Evolutionary conservation across 2,797 vertebrate species (phyloP).

Genomic region (Phrynocephalus guinanensis): DNA sequence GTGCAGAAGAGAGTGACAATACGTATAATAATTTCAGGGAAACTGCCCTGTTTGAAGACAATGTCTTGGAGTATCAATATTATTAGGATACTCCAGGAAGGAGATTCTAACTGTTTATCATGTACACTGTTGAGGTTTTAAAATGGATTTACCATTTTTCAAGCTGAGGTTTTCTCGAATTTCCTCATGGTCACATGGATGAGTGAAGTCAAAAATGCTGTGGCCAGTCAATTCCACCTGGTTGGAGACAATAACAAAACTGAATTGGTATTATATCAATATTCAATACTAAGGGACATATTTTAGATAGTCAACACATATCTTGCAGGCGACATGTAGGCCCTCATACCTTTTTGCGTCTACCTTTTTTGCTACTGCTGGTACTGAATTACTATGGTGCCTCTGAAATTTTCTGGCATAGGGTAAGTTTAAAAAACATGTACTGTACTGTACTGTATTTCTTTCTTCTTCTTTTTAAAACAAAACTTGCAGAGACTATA

Average conservation of each 20-base stretch:
- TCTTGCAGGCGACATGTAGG: background rate
- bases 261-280: background rate
- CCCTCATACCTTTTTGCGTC: background rate
- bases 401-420: background rate
- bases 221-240: slow-evolving; percentile 98
- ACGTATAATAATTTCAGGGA: background rate
- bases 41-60: background rate
- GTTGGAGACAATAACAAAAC: slow-evolving; percentile 54
- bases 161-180: slow-evolving; percentile 95
- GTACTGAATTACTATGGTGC: background rate
- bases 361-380: background rate
- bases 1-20: background rate
- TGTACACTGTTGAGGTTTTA: background rate
- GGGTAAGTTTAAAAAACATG: background rate
- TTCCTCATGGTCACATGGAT: slow-evolving; percentile 98
- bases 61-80: background rate
- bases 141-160: slow-evolving; percentile 81
- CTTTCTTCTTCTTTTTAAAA: background rate
- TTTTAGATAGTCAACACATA: background rate
- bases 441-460: background rate
- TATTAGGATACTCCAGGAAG: background rate
- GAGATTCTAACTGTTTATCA: background rate
- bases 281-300: background rate
- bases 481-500: background rate
- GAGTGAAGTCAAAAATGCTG: slow-evolving; percentile 99